Base-by-base conservation (phyloP, 2,113 vertebrate species). In the Semicossyphus pulcher region DNA sequence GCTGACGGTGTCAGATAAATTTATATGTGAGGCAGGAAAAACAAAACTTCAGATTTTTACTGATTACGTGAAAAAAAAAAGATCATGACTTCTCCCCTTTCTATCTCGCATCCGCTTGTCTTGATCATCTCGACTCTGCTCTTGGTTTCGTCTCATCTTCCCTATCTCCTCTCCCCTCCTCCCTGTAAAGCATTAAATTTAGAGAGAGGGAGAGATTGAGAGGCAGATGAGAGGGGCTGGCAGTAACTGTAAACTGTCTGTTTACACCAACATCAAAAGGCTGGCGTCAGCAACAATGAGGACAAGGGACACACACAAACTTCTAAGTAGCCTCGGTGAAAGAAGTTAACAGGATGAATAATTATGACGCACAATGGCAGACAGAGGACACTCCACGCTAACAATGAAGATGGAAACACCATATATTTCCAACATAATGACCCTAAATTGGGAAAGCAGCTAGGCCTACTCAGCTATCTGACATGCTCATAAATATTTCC, bases 41-140 rank as follows among this genome's bases (percentile, higher is more conserved):
- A n/a, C n/a, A 69, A 84, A 86, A 89, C 82, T 78, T 86, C 37
- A 61, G 74, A 88, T 87, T 87, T 57, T 73, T 54, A 45, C 42
- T 77, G 83, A 88, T 86, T 52, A 76, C 75, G 64, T 75, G 20
- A 58, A 64, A 65, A 52, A n/a, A 68, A 68, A 68, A 45, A 52
- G 54, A 70, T 64, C 41, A 21, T 28, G 42, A 21, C 76, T 72
- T 37, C 65, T 60, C 56, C 58, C 26, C 48, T 42, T 45, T 78
- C 65, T n/a, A 16, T 21, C 63, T 59, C 1, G 3, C 78, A 53
- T 64, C 41, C 42, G 51, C 61, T 64, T 11, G 39, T 70, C 63
- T 48, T 28, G 15, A 67, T 58, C 56, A 28, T 56, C 42, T 59
- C 57, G 32, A 25, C 29, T 63, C 21, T 26, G 7, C 52, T 63